Conservation (phyloP, 2,888 invertebrate genomes). For the Pharmacophagus antenor region DNA sequence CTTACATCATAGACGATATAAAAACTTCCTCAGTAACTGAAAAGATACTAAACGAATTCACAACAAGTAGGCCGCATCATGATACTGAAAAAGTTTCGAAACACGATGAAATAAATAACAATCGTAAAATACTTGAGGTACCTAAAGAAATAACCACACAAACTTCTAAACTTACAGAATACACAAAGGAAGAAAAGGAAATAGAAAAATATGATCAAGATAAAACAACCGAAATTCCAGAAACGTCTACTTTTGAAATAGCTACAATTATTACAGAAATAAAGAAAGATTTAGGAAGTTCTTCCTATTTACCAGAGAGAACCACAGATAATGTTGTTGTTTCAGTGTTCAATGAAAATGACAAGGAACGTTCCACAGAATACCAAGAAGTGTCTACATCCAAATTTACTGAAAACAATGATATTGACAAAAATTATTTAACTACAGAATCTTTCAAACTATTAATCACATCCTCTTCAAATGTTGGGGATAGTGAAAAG, state of each 20-base stretch:
- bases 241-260: constrained; percentile 1
- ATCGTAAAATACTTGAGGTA: constrained; percentile 14
- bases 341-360: constrained; percentile 3
- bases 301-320: constrained; percentile 18
- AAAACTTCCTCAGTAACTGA: constrained; percentile 26
- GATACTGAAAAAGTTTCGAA: constrained; percentile 15
- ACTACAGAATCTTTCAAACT: constrained; percentile 7
- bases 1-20: constrained; percentile 10
- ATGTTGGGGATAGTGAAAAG: neutral
- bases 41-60: constrained; percentile 11
- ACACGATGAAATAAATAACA: constrained; percentile 19
- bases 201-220: neutral
- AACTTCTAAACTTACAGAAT: constrained; percentile 7
- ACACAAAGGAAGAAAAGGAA: neutral
- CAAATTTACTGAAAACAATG: constrained; percentile 7
- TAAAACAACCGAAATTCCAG: constrained; percentile 8
- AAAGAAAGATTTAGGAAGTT: neutral
- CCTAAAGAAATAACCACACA: constrained; percentile 5
- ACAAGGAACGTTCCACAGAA: neutral
- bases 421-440: neutral
- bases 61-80: constrained; percentile 8
- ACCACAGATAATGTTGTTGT: neutral
- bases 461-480: neutral
- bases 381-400: constrained; percentile 2
- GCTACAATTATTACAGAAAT: constrained; percentile 11